Conservation (phyloP, 2,888 invertebrate species). For the Tenthredo mesomela region DNA sequence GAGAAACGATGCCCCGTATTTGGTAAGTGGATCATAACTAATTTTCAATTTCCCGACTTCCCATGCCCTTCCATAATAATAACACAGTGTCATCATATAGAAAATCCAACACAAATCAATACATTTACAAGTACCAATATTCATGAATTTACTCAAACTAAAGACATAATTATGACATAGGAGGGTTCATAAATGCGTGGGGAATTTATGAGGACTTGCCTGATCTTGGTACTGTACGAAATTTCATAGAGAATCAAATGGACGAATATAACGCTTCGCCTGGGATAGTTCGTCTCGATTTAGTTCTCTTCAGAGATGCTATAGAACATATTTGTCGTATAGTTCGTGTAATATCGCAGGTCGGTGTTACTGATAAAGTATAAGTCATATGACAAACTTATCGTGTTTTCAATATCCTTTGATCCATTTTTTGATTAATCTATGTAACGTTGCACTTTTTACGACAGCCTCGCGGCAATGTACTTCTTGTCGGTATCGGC, state of each 20-base stretch:
- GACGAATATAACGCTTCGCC: constrained; percentile 90
- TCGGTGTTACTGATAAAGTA: constrained; percentile 52
- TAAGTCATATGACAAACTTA: not conserved
- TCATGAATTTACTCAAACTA: not conserved
- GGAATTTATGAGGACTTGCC: constrained; percentile 90
- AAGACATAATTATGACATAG: constrained; percentile 67
- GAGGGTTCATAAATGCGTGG: constrained; percentile 87
- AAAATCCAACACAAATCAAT: not conserved
- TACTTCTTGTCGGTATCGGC: constrained; percentile 91
- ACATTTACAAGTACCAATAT: not conserved
- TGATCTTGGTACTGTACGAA: constrained; percentile 81
- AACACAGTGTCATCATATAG: not conserved
- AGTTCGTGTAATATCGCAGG: constrained; percentile 89
- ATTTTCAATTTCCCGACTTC: not conserved
- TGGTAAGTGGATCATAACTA: constrained; percentile 79
- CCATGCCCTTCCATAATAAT: not conserved
- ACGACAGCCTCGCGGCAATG: constrained; percentile 87
- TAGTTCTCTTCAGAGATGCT: constrained; percentile 93
- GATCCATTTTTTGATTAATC: not conserved
- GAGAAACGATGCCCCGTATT: constrained; percentile 85
- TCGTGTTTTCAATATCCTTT: not conserved
- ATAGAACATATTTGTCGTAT: constrained; percentile 92
- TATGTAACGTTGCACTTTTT: not conserved
- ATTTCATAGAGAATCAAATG: constrained; percentile 81
- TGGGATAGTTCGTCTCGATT: constrained; percentile 88